These are phyloP conservation scores for Theodoxus fluviatilis DNA, from an alignment of 2,888 invertebrate species.

Conservation along the genomic window DNA sequence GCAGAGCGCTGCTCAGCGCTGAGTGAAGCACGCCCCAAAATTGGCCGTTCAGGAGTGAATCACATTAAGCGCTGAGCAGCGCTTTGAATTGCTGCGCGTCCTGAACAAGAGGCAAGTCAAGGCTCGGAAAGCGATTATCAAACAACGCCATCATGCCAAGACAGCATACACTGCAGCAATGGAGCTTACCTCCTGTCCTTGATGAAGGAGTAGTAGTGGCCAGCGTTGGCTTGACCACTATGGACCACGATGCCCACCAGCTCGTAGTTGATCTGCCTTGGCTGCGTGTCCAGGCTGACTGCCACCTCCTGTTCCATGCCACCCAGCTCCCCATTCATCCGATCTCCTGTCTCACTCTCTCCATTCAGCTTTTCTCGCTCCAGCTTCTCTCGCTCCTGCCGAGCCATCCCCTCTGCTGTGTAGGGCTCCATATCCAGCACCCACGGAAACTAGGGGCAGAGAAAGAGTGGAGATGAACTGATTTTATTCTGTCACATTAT, in stretches of 20 bases:
- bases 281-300: constrained; percentile 37
- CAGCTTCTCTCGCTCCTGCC: constrained; percentile 36
- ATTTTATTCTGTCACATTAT: background rate
- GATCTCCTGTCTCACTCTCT: constrained; percentile 19
- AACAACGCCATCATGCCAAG: too few relatives aligned
- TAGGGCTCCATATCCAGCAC: constrained; percentile 68
- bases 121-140: too few relatives aligned
- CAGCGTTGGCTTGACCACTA: constrained; percentile 70
- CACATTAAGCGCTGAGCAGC: too few relatives aligned
- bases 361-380: constrained; percentile 30
- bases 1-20: too few relatives aligned
- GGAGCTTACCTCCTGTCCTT: constrained; percentile 64
- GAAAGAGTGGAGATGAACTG: background rate
- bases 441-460: constrained; percentile 67
- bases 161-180: too few relatives aligned
- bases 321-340: constrained; percentile 6
- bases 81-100: too few relatives aligned
- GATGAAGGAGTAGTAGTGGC: constrained; percentile 70
- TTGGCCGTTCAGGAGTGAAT: too few relatives aligned
- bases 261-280: constrained; percentile 65
- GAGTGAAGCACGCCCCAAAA: too few relatives aligned
- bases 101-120: too few relatives aligned
- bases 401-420: constrained; percentile 67
- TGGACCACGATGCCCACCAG: constrained; percentile 69
- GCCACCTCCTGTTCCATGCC: constrained; percentile 35